Evolutionary conservation across 2,113 vertebrate genomes (phyloP), one percentile per base, ranked within the genome.

Genomic region (Poicephalus meyeri): DNA sequence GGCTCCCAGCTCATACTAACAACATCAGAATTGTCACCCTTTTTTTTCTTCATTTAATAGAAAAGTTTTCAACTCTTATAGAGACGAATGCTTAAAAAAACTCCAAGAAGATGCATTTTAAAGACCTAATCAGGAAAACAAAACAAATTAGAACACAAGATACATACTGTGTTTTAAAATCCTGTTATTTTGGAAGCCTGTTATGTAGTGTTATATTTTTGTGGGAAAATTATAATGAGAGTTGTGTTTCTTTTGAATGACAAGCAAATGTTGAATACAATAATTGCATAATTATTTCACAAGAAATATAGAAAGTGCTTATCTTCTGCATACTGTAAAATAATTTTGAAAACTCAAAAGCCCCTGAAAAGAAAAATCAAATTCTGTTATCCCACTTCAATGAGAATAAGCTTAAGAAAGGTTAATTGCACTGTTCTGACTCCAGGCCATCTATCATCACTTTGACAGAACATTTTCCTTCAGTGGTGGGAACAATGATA

Each of bases 401-500:
- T 1, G 1, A 68, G 50, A 88, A 83, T 88, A 88, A 78, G 39
- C 60, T 93, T 91, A 74, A 81, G 72, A 60, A 93, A 96, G 42
- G 60, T 83, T 95, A 96, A 88, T 95, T 94, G 46, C 46, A 35
- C 55, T 71, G 14, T 55, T 90, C 42, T 94, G 33, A 66, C 29
- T 94, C 46, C 33, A 66, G 31, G 41, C 16, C 60, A 80, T 80
- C 58, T 83, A 55, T 82, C 76, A 78, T 52, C 26, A 21, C 15
- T 5, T 20, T 91, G 85, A 66, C 71, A 68, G 77, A 74, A 88
- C 2, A 15, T 89, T 81, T 91, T 79, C 29, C 24, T 91, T 81
- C 41, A 49, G 13, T 50, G 20, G 33, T 80, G 46, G 28, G 47
- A 93, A 42, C 55, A 88, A 84, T 86, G 72, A 71, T 80, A 60